These are phyloP conservation scores for Papilio helenus DNA, from an alignment of 1,140 invertebrate genomes.

Conservation along the genomic window DNA sequence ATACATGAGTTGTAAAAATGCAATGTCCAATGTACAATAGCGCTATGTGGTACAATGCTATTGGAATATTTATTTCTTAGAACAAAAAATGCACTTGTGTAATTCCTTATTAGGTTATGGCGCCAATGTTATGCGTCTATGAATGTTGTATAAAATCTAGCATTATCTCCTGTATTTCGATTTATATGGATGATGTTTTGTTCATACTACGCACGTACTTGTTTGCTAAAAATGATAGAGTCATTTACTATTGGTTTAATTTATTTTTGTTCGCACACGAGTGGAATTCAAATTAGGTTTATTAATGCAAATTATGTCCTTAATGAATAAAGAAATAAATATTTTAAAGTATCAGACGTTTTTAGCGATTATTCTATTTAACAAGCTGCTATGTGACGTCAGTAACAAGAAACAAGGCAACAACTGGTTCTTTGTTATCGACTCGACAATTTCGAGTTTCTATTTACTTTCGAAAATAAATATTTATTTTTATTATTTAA, in stretches of 20 bases:
- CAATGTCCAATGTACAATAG: neutral
- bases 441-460: conserved; percentile 13
- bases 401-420: conserved; percentile 8
- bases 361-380: conserved; percentile 17
- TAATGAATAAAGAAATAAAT: neutral
- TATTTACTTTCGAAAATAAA: conserved; percentile 3
- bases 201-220: neutral
- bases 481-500: neutral
- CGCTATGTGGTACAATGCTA: neutral
- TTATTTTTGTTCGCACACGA: neutral
- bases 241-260: neutral
- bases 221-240: too few relatives aligned
- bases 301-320: conserved; percentile 6
- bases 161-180: neutral
- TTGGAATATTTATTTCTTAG: conserved; percentile 9
- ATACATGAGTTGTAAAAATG: neutral
- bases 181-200: neutral
- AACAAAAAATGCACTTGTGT: neutral
- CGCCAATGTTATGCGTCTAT: neutral
- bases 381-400: conserved; percentile 1
- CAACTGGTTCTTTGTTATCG: conserved; percentile 18
- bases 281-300: neutral
- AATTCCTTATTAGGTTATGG: conserved; percentile 16
- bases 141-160: neutral
- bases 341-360: neutral